phyloP scores from a whole-genome alignment of 2,888 invertebrate species.

The Tupiocoris notatus region DNA sequence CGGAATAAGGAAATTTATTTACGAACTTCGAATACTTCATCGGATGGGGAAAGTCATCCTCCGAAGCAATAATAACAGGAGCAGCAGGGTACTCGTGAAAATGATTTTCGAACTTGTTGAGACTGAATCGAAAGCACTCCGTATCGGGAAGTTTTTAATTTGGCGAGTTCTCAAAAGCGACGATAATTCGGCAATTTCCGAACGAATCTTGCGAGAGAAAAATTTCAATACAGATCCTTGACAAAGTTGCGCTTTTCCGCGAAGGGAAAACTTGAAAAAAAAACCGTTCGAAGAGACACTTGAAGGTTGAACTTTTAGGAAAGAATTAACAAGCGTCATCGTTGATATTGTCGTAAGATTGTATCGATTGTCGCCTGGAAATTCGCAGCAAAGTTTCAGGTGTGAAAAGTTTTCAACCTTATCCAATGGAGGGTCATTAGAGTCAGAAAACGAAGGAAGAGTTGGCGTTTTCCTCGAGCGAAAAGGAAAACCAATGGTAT shows the following conservation, averaged over 20 bases:
- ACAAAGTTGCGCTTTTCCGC: too few species aligned
- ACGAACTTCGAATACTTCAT: too few species aligned
- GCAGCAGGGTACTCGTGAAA: too few species aligned
- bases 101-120: too few species aligned
- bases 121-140: too few species aligned
- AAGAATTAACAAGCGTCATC: not conserved
- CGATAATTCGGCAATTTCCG: not conserved
- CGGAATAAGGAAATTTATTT: too few species aligned
- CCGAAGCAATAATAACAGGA: too few species aligned
- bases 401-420: not conserved
- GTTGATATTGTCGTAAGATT: not conserved
- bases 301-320: not conserved
- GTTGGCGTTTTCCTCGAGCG: not conserved
- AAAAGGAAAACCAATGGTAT: constrained; percentile 1
- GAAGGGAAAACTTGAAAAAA: not conserved
- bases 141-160: too few species aligned
- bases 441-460: not conserved
- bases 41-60: too few species aligned
- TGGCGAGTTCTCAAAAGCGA: not conserved
- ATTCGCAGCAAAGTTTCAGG: not conserved
- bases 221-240: not conserved
- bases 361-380: not conserved
- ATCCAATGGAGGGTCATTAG: not conserved
- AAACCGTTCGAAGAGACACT: too few species aligned
- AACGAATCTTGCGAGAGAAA: not conserved